Conservation (phyloP, 2,888 invertebrate genomes). For the Elaeidobius kamerunicus region DNA sequence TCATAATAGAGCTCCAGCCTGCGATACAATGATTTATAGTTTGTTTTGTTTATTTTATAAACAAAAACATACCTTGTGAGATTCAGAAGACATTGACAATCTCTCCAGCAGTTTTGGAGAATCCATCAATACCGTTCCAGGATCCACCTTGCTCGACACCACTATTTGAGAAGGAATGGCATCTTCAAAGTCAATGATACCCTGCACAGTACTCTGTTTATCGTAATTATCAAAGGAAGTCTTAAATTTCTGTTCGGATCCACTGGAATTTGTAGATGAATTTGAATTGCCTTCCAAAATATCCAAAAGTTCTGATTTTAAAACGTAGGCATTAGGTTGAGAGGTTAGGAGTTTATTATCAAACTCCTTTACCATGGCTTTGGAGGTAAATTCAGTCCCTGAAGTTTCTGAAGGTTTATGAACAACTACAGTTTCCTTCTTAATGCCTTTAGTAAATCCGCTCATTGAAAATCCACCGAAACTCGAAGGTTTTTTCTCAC, state of each 20-base stretch:
- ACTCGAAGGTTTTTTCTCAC: constrained; percentile 43
- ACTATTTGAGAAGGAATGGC: constrained; percentile 42
- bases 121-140: constrained; percentile 23
- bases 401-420: background rate
- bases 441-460: too few species aligned
- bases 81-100: constrained; percentile 39
- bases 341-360: constrained; percentile 25
- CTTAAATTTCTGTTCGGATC: constrained; percentile 26
- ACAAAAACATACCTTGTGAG: constrained; percentile 11
- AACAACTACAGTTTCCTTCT: background rate
- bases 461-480: constrained; percentile 46
- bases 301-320: constrained; percentile 35
- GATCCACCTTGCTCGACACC: constrained; percentile 29
- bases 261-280: constrained; percentile 23
- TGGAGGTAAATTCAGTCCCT: constrained; percentile 31
- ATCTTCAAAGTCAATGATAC: constrained; percentile 38
- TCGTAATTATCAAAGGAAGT: constrained; percentile 21
- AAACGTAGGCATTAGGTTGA: constrained; percentile 31
- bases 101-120: constrained; percentile 58
- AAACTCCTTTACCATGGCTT: constrained; percentile 33
- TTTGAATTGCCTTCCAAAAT: constrained; percentile 38
- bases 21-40: background rate
- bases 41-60: background rate
- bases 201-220: constrained; percentile 18
- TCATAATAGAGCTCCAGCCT: too few species aligned